A percentile compares a stretch with the other conserved stretches of the same genome.
Evolutionary conservation across 2,113 vertebrate genomes (phyloP).

Genomic region (Heliornis fulica): DNA sequence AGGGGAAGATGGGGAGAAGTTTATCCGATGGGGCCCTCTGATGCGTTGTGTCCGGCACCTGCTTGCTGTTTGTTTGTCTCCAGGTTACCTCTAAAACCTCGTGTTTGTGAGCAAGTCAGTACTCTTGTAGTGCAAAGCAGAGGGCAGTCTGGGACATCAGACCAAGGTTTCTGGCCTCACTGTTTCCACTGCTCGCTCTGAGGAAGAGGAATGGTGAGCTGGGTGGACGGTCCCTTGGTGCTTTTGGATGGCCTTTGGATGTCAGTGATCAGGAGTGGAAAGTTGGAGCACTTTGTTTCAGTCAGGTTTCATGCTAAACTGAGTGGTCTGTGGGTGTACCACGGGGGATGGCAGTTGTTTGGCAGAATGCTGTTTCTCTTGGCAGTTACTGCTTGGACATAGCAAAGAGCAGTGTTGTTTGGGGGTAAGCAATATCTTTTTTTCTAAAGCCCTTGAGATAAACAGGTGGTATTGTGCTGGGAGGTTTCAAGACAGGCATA

Average conservation of each 20-base stretch:
- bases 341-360: background rate
- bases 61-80: background rate
- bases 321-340: background rate
- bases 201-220: background rate
- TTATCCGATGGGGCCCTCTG: accelerated
- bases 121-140: background rate
- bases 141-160: background rate
- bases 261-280: background rate
- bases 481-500: background rate
- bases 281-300: background rate
- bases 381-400: background rate
- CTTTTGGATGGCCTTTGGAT: background rate
- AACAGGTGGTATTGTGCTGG: accelerated
- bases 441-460: too few species aligned
- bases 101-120: accelerated
- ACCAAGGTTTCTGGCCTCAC: background rate
- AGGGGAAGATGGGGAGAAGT: background rate
- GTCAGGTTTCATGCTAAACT: background rate
- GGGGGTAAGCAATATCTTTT: background rate
- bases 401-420: background rate
- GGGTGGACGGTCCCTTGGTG: background rate
- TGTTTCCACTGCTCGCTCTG: background rate
- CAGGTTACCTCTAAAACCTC: background rate
- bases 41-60: background rate
- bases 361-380: background rate